Conservation (phyloP, 1,140 invertebrate genomes). For the Drosophila arawakana region DNA sequence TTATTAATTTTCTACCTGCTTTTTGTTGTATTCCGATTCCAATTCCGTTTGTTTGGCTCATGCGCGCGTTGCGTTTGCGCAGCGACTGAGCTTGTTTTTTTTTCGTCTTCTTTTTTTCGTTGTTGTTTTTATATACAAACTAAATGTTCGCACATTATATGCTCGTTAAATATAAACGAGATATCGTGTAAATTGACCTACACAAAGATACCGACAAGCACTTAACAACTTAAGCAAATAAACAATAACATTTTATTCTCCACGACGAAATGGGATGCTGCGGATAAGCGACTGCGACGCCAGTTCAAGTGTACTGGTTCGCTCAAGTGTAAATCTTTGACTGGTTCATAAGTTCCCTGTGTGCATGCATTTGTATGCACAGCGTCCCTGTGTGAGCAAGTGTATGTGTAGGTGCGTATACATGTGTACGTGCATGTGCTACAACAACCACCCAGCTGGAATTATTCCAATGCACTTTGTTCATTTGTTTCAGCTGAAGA, state of each 20-base stretch:
- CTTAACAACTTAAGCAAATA: conserved; percentile 64
- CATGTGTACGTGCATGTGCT: neutral
- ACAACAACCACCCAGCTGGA: neutral
- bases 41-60: conserved; percentile 30
- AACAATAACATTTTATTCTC: conserved; percentile 68
- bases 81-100: conserved; percentile 32
- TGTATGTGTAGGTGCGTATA: neutral
- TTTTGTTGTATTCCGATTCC: conserved; percentile 13
- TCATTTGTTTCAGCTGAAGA: neutral
- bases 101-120: conserved; percentile 11
- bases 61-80: conserved; percentile 64
- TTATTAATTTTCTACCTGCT: neutral
- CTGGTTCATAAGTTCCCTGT: conserved; percentile 18
- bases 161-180: conserved; percentile 16
- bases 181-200: conserved; percentile 22
- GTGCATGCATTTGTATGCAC: conserved; percentile 19
- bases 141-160: conserved; percentile 30
- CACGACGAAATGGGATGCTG: conserved; percentile 60
- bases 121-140: neutral
- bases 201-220: conserved; percentile 37
- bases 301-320: conserved; percentile 61
- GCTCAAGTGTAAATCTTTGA: conserved; percentile 9
- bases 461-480: neutral
- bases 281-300: conserved; percentile 51
- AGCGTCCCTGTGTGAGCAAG: neutral